Percentiles rank a stretch among this genome's conserved stretches.
phyloP scores from a whole-genome alignment of 2,797 vertebrate genomes.

The Enteromius trimaculatus region DNA sequence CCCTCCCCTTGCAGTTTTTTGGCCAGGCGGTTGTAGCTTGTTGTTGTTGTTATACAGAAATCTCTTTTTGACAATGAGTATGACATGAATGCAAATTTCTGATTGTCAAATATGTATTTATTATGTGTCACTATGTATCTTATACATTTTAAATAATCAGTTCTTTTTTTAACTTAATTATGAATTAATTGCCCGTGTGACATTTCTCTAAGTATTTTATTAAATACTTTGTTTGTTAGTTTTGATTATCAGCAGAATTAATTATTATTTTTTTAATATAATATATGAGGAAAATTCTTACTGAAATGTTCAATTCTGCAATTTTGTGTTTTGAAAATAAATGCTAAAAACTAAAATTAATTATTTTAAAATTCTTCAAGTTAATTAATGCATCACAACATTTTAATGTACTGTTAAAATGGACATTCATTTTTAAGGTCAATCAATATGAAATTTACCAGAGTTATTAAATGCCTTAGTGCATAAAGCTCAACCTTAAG shows the following conservation, averaged over 20 bases:
- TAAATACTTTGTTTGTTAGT: neutral
- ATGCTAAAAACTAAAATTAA: neutral
- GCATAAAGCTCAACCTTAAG: neutral
- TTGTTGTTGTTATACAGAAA: constrained; percentile 22
- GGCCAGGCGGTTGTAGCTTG: constrained; percentile 23
- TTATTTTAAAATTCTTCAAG: neutral
- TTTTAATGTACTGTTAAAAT: neutral
- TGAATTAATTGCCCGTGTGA: neutral
- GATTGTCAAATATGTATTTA: neutral
- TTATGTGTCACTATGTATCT: neutral
- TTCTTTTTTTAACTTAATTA: neutral
- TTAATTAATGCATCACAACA: neutral
- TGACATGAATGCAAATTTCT: neutral
- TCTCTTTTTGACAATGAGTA: constrained; percentile 38
- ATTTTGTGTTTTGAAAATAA: neutral
- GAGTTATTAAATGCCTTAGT: neutral
- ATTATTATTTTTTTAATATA: neutral
- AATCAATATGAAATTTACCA: neutral
- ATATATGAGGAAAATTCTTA: neutral
- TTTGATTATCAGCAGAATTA: neutral
- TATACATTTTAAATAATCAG: neutral
- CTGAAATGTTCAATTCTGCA: neutral
- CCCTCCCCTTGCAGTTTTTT: neutral
- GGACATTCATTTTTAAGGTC: neutral
- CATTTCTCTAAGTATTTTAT: neutral